Base-by-base conservation (phyloP, 2,797 vertebrate genomes). In the Intellagama lesueurii region DNA sequence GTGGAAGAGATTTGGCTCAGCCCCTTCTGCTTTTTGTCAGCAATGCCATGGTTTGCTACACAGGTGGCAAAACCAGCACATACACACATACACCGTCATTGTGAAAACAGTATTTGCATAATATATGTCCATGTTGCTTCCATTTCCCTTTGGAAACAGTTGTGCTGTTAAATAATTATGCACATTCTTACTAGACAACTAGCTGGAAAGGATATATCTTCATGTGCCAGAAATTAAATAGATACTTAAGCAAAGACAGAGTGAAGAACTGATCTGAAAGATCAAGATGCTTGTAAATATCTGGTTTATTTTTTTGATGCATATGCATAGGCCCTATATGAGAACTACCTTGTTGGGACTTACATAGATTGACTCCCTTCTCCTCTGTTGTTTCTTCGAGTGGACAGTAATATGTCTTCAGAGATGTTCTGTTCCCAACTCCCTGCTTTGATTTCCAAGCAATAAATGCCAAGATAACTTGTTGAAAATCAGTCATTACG, bases 101-200 rank as follows among this genome's bases (percentile, higher is more conserved):
- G 79, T 91, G 95, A 96, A 97, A 97, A 92, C 93, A 97, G 94
- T 89, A 97, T 97, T 96, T 96, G 94, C 96, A 96, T 97, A 96
- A 94, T 95, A 83, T 93, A 81, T 93, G 92, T 93, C 94, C 94
- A 93, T 94, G 90, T 81, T 92, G 94, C 85, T 92, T 95, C 81
- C 91, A 93, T 94, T 95, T 95, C 91, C 89, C 88, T 95, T 95
- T 92, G 93, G 95, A 96, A 96, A 94, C 90, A 92, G 95, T 95
- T 93, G 35, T 84, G 66, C 82, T 90, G 56, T 90, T 94, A 91
- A 95, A 94, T 96, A 95, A 93, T 92, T 94, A 92, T 95, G 93
- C 80, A 94, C 82, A 91, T 95, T 95, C 90, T 64, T 88, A 40
- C 85, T 91, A 88, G 84, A 35, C 78, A 86, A 22, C 88, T 94